Conservation (phyloP, 1,140 invertebrate species). For the Atopsyche davidsoni region DNA sequence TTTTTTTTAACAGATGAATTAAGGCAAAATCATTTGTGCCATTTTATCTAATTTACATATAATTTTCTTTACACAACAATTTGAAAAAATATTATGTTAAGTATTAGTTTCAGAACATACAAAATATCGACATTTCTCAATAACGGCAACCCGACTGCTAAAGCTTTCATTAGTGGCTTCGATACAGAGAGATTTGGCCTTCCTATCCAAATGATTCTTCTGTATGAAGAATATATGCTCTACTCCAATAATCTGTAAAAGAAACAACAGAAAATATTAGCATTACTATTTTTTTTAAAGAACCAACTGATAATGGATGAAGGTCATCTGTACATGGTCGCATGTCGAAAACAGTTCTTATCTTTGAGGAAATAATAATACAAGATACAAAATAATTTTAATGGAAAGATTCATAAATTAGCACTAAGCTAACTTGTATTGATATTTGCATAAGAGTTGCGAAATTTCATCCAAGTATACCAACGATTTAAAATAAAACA, state of each 20-base stretch:
- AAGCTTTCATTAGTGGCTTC: slow-evolving; percentile 95
- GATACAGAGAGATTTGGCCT: slow-evolving; percentile 76
- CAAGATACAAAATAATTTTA: too few species aligned
- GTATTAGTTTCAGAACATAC: slow-evolving; percentile 53
- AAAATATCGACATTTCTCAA: slow-evolving; percentile 90
- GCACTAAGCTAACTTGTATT: too few species aligned
- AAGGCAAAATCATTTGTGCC: background rate
- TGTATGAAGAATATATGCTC: slow-evolving; percentile 91
- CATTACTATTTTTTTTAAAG: too few species aligned
- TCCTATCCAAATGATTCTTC: slow-evolving; percentile 80
- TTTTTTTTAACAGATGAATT: background rate
- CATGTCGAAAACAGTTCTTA: too few species aligned
- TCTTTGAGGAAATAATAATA: too few species aligned
- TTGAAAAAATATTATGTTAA: too few species aligned
- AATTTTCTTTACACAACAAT: background rate
- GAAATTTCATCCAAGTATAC: too few species aligned
- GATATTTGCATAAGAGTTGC: too few species aligned
- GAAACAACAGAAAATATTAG: slow-evolving; percentile 16
- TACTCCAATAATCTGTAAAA: slow-evolving; percentile 83
- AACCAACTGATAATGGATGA: too few species aligned
- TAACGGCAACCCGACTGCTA: slow-evolving; percentile 73
- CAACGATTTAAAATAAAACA: too few species aligned
- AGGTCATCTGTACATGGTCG: too few species aligned
- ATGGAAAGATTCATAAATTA: too few species aligned
- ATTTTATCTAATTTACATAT: background rate